Percentiles rank a stretch among this genome's conserved stretches.
These are phyloP conservation scores for Chymomyza amoena DNA, from an alignment of 2,888 invertebrate species.

Conservation along the genomic window DNA sequence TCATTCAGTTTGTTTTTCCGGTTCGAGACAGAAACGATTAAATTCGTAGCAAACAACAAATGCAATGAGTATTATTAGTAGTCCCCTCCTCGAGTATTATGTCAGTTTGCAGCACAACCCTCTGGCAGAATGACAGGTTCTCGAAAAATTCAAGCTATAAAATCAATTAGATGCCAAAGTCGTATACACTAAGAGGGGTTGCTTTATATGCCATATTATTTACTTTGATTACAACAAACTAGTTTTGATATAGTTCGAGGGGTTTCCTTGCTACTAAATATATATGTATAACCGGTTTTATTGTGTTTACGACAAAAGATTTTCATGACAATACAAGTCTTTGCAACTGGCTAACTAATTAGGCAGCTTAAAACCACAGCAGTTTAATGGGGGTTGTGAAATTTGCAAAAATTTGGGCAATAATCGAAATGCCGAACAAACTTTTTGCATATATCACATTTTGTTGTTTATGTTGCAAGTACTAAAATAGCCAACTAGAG, in stretches of 20 bases:
- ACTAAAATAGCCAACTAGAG: neutral
- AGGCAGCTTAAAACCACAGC: too few species aligned
- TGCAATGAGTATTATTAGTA: too few species aligned
- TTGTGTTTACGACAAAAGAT: neutral
- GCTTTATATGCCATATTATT: neutral
- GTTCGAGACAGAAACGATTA: too few species aligned
- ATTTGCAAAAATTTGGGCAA: neutral
- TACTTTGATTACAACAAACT: neutral
- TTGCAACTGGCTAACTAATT: too few species aligned
- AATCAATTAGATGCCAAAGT: neutral
- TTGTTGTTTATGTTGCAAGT: neutral
- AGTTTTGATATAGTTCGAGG: neutral
- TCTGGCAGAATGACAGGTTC: neutral
- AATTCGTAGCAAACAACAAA: too few species aligned
- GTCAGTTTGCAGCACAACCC: too few species aligned
- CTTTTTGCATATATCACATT: neutral
- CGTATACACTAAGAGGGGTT: neutral
- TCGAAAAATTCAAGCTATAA: neutral
- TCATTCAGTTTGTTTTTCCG: too few species aligned
- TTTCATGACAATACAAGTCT: neutral
- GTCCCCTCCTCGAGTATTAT: too few species aligned
- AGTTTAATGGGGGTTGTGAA: neutral
- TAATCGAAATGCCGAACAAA: neutral
- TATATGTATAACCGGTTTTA: neutral
- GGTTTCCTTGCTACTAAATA: neutral